Evolutionary conservation across 2,797 vertebrate genomes (phyloP).

Genomic region (Cossypha dichroa): DNA sequence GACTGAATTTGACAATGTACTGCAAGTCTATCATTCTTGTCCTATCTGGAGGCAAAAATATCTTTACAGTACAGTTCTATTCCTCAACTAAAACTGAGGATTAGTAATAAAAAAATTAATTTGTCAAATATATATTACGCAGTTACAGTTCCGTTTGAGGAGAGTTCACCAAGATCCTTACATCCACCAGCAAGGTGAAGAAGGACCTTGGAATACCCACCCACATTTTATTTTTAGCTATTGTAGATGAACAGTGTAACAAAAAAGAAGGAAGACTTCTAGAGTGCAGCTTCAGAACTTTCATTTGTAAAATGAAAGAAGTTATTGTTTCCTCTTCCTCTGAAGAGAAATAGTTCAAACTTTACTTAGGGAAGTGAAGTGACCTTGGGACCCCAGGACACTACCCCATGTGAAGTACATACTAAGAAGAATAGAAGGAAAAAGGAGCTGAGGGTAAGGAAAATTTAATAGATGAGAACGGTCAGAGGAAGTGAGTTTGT

Average conservation of each 20-base stretch:
- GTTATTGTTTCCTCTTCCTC: neutral
- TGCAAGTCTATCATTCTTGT: neutral
- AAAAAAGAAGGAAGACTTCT: neutral
- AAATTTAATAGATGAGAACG: neutral
- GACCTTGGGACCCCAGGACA: neutral
- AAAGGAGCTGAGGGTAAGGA: neutral
- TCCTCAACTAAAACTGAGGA: neutral
- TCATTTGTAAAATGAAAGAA: neutral
- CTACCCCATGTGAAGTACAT: neutral
- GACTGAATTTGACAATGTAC: neutral
- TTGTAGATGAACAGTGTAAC: neutral
- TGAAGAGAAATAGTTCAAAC: neutral
- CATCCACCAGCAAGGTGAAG: neutral
- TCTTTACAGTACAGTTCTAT: neutral
- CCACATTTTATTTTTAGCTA: neutral
- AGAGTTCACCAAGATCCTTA: neutral
- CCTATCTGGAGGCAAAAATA: neutral
- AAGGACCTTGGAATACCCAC: neutral
- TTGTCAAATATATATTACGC: neutral
- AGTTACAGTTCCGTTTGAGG: neutral
- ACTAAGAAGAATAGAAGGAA: slow-evolving; percentile 15
- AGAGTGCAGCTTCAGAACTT: neutral
- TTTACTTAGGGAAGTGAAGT: neutral
- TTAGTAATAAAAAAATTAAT: neutral
- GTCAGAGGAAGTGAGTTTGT: slow-evolving; percentile 19